Evolutionary conservation across 2,113 vertebrate genomes (phyloP).

Genomic region (Lipophrys pholis): DNA sequence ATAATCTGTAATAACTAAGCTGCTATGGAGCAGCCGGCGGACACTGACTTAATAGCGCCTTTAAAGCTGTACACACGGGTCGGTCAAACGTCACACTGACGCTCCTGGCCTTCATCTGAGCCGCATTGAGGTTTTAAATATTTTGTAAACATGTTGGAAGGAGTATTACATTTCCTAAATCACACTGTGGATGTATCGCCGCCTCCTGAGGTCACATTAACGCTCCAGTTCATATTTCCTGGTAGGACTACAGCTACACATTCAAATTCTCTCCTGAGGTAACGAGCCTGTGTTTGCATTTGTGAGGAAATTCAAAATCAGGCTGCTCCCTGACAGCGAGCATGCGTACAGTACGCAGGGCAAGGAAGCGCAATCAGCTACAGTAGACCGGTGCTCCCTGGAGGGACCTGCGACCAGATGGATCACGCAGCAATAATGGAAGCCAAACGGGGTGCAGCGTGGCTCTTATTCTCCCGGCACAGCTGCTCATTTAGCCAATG

Average conservation of each 20-base stretch:
- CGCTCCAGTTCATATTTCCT: slow-evolving; percentile 30
- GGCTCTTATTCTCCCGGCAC: slow-evolving; percentile 70
- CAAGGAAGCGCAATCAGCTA: slow-evolving; percentile 68
- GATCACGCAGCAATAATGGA: slow-evolving; percentile 75
- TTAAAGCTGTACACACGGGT: slow-evolving; percentile 28
- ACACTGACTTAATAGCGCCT: slow-evolving; percentile 40
- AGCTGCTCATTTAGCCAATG: slow-evolving; percentile 76
- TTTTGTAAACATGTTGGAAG: background rate
- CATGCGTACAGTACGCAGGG: slow-evolving; percentile 48
- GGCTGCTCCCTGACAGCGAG: slow-evolving; percentile 23
- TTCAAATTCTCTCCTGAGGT: slow-evolving; percentile 56
- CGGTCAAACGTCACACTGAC: slow-evolving; percentile 1
- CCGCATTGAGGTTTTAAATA: background rate
- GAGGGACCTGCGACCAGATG: slow-evolving; percentile 73
- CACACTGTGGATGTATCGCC: background rate
- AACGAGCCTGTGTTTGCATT: slow-evolving; percentile 62
- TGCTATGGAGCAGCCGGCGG: slow-evolving; percentile 42
- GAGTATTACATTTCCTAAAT: background rate
- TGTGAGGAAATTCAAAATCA: slow-evolving; percentile 62
- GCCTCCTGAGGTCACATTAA: slow-evolving; percentile 19
- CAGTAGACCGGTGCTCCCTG: slow-evolving; percentile 66
- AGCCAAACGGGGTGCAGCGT: slow-evolving; percentile 69
- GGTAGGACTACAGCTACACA: slow-evolving; percentile 52
- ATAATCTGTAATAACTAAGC: slow-evolving; percentile 74
- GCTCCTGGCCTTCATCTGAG: slow-evolving; percentile 7